These are phyloP conservation scores for Priocnemis perturbator DNA, from an alignment of 2,888 invertebrate genomes.

Conservation along the genomic window DNA sequence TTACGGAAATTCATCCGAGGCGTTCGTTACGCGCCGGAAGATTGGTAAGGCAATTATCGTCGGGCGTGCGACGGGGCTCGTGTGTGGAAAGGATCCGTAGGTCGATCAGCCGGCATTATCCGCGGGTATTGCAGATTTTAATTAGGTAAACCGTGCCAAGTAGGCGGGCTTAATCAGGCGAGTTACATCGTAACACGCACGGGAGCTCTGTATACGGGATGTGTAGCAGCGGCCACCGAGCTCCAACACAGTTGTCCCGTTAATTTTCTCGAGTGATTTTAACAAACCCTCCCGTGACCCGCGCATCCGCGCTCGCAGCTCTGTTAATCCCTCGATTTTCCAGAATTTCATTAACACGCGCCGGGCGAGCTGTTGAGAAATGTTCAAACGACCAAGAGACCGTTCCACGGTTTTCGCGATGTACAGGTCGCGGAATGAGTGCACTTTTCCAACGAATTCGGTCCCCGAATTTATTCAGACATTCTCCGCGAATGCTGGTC, in stretches of 20 bases:
- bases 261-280: slow-evolving; percentile 21
- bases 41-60: slow-evolving; percentile 13
- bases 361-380: background rate
- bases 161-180: slow-evolving; percentile 8
- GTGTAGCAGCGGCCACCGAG: background rate
- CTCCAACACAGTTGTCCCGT: slow-evolving; percentile 17
- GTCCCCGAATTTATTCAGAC: background rate
- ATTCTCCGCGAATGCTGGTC: background rate
- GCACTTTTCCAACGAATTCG: background rate
- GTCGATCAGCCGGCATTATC: slow-evolving; percentile 12
- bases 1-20: no score
- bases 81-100: background rate
- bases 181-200: slow-evolving; percentile 10
- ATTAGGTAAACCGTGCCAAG: slow-evolving; percentile 13
- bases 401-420: background rate
- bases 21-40: slow-evolving; percentile 21
- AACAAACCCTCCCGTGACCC: background rate
- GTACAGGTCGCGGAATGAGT: background rate
- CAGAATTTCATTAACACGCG: slow-evolving; percentile 27
- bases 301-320: background rate
- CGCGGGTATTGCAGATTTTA: slow-evolving; percentile 36
- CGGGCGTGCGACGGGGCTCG: background rate
- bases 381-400: background rate
- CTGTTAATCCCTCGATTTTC: slow-evolving; percentile 16
- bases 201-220: background rate